A percentile compares a stretch with the other conserved stretches of the same genome.
These are phyloP conservation scores for Gobiocypris rarus DNA, from an alignment of 2,113 vertebrate species.

Conservation along the genomic window DNA sequence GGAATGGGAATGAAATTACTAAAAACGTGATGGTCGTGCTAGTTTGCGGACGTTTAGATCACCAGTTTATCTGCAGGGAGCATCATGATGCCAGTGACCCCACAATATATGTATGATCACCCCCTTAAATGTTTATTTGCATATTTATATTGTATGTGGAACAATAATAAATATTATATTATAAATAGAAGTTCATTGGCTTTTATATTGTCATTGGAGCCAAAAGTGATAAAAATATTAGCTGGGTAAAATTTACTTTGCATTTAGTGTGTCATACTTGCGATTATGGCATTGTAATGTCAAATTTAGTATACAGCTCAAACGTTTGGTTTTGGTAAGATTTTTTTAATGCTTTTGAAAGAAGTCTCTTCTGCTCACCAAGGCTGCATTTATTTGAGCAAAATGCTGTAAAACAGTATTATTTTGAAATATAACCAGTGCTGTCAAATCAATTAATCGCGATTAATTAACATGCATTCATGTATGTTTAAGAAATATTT, in stretches of 20 bases:
- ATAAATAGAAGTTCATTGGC: not conserved
- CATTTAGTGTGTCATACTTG: too few relatives aligned
- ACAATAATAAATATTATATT: not conserved
- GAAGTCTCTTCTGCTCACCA: not conserved
- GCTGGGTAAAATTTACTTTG: too few relatives aligned
- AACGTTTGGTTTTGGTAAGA: not conserved
- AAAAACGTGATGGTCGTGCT: constrained; percentile 2
- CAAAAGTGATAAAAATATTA: not conserved
- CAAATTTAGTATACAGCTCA: not conserved
- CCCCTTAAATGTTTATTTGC: not conserved
- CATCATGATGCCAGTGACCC: not conserved
- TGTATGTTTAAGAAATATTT: too few relatives aligned
- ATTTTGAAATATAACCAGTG: not conserved
- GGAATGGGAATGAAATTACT: not conserved
- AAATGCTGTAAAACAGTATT: not conserved
- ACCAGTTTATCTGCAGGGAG: too few relatives aligned
- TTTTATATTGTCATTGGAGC: not conserved
- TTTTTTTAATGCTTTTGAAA: not conserved
- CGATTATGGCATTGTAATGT: not conserved
- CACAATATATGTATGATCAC: not conserved
- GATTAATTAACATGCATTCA: too few relatives aligned
- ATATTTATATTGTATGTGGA: not conserved
- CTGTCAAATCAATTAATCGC: too few relatives aligned
- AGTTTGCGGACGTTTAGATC: not conserved
- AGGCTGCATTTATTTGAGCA: not conserved